Conservation (phyloP, 2,113 vertebrate genomes). For the Sus scrofa region T2T-Sscrofa CM000826.6:138984001-138984500, state of each 20-base stretch:
- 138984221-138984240: background rate
- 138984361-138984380: background rate
- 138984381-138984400: slow-evolving; percentile 41
- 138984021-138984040: background rate
- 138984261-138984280: background rate
- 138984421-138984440: background rate
- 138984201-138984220: background rate
- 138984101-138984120: background rate
- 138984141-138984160: background rate
- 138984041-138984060: background rate
- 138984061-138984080: background rate
- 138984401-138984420: slow-evolving; percentile 35
- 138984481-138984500: background rate
- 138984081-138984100: background rate
- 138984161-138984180: background rate
- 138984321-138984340: slow-evolving; percentile 16
- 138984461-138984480: background rate
- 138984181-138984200: background rate
- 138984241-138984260: background rate
- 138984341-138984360: background rate
- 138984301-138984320: background rate
- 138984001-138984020: background rate
- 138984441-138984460: background rate
- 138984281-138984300: background rate
- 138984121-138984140: background rate